Evolutionary conservation across 1,140 invertebrate species (phyloP), one percentile per base, ranked within the genome.

Genomic region (Holotrichia oblita): DNA sequence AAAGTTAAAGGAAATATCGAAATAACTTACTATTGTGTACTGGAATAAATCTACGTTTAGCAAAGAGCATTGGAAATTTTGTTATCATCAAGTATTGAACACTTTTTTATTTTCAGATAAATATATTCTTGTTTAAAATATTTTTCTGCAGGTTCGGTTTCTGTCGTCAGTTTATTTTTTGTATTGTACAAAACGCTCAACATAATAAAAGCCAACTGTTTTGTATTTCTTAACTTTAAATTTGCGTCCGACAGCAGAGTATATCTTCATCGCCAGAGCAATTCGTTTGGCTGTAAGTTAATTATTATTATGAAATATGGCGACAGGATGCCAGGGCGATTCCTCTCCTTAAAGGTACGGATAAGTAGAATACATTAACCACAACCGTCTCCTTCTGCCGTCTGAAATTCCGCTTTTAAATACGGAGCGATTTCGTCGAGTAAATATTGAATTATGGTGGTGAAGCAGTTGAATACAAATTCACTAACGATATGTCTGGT

Each of bases 271-370:
- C 14, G 14, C 64, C 12, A 55, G 17, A 6, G 48, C 48, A 17
- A 55, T 17, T 55, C n/a, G 14, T 6, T 72, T 6, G 2, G 24
- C 64, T 72, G 34, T 40, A 72, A 72, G 64, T 72, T 72, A 72
- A 72, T 72, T 72, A 72, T 72, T 40, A 72, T 72, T 72, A 72
- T 72, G 64, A 72, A 72, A 72, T 72, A 72, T 22, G 64, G 64
- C 64, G 64, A 72, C 64, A 72, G 64, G n/a, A 12, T 72, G 24
- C 64, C 64, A 7, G 22, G 22, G 64, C 64, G 22, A 72, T 72
- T 72, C 34, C 22, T 40, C 34, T n/a, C 22, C 22, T 6, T n/a
- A n/a, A 55, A n/a, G 48, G 48, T 55, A 55, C n/a, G 48, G 6
- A 55, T 55, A 55, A 55, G 48, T 17, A 17, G 24, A 72, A 34